Conservation (phyloP, 1,140 invertebrate species). For the Xylocopa sonorina region DNA sequence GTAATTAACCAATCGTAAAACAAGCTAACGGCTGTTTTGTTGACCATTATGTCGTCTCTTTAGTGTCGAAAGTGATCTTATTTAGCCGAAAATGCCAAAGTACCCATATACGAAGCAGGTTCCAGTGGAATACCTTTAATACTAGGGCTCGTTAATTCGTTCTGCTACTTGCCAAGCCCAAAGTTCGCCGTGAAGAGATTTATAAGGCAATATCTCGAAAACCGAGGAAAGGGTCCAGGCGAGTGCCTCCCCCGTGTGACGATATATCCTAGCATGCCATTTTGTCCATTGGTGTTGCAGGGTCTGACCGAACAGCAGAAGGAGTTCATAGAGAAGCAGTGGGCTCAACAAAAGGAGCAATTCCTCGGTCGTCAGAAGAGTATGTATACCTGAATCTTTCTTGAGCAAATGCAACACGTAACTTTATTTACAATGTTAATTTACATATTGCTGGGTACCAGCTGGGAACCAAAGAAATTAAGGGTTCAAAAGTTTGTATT, state of each 20-base stretch:
- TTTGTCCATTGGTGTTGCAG: constrained; percentile 81
- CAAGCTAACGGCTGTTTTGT: constrained; percentile 19
- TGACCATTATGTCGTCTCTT: neutral
- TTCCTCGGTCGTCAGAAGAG: constrained; percentile 94
- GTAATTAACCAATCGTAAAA: constrained; percentile 9
- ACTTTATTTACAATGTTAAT: neutral
- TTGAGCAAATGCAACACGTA: constrained; percentile 18
- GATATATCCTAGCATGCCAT: constrained; percentile 77
- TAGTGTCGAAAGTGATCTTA: neutral
- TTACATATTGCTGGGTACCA: too few relatives aligned
- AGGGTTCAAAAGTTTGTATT: too few relatives aligned
- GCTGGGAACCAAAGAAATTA: too few relatives aligned
- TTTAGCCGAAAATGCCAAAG: neutral
- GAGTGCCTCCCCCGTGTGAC: constrained; percentile 66
- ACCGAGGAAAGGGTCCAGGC: constrained; percentile 43
- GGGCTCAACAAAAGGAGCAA: constrained; percentile 92
- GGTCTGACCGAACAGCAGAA: constrained; percentile 92
- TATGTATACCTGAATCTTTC: constrained; percentile 82
- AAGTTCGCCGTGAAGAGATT: constrained; percentile 17
- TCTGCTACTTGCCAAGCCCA: constrained; percentile 2
- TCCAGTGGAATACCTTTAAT: constrained; percentile 1
- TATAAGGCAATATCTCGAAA: constrained; percentile 18
- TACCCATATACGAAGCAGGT: neutral
- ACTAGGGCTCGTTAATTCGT: constrained; percentile 7
- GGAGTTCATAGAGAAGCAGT: constrained; percentile 91